Conservation (phyloP, 2,888 invertebrate genomes). For the Pollenia angustigena region DNA sequence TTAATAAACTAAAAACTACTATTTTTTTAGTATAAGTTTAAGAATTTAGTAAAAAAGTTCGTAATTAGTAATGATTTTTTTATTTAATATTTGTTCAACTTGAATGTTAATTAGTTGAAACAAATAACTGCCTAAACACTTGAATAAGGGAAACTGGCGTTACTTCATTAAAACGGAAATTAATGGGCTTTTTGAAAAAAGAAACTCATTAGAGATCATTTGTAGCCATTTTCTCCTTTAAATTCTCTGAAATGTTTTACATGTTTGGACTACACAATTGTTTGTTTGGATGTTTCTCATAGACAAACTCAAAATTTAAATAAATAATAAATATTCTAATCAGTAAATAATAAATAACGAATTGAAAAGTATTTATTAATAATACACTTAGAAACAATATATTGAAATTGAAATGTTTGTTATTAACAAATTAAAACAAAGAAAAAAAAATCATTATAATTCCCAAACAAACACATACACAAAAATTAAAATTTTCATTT, state of each 20-base stretch:
- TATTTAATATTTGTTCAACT: constrained; percentile 1
- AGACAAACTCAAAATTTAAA: neutral
- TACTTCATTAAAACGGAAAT: too few relatives aligned
- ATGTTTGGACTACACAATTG: neutral
- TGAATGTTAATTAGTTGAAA: constrained; percentile 5
- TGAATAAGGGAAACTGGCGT: neutral
- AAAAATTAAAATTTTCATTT: too few relatives aligned
- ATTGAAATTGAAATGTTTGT: neutral
- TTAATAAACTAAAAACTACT: neutral
- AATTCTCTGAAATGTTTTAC: neutral
- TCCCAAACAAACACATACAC: neutral
- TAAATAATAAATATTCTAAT: constrained; percentile 19
- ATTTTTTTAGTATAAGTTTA: neutral
- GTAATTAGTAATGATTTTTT: neutral
- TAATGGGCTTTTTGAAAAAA: too few relatives aligned
- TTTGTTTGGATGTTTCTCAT: neutral
- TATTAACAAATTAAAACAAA: constrained; percentile 2
- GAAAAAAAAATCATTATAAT: neutral
- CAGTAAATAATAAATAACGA: constrained; percentile 10
- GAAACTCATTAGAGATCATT: neutral
- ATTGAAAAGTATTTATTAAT: neutral
- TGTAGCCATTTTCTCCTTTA: neutral
- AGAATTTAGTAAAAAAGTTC: neutral
- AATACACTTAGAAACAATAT: neutral
- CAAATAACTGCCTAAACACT: neutral